Evolutionary conservation across 1,140 invertebrate genomes (phyloP).

Genomic region (Elysia chlorotica): DNA sequence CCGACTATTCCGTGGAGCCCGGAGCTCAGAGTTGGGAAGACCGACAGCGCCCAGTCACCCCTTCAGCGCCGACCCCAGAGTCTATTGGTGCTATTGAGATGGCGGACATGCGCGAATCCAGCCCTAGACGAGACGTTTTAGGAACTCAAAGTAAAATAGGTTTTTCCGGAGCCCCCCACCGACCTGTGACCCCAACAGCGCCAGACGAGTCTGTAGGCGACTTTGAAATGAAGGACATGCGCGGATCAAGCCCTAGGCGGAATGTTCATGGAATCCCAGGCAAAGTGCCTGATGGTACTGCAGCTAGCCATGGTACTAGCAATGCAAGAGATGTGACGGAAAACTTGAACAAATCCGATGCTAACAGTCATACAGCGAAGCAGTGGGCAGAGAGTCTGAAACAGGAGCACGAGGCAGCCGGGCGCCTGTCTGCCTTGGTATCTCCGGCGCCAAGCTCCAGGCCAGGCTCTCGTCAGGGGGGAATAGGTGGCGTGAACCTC

Average conservation of each 20-base stretch:
- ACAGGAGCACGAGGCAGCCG: not conserved
- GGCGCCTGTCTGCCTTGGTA: not conserved
- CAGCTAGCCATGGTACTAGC: not conserved
- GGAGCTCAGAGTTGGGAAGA: not conserved
- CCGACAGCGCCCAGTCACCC: not conserved
- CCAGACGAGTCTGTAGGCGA: not conserved
- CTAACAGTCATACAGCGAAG: not conserved
- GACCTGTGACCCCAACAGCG: not conserved
- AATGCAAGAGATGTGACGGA: too few species aligned
- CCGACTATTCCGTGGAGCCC: too few species aligned
- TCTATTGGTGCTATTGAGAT: not conserved
- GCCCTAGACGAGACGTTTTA: too few species aligned
- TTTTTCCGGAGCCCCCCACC: not conserved
- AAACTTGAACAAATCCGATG: too few species aligned
- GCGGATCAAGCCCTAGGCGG: not conserved
- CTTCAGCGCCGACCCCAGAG: not conserved
- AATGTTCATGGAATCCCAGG: too few species aligned
- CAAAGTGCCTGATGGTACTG: not conserved
- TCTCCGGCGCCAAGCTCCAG: not conserved
- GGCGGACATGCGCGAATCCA: too few species aligned
- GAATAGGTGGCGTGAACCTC: too few species aligned
- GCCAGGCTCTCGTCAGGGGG: not conserved
- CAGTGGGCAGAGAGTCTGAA: not conserved
- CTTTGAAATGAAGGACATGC: not conserved
- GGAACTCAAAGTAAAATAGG: not conserved